Conservation (phyloP, 2,113 vertebrate species). For the Apodemus speciosus region DNA sequence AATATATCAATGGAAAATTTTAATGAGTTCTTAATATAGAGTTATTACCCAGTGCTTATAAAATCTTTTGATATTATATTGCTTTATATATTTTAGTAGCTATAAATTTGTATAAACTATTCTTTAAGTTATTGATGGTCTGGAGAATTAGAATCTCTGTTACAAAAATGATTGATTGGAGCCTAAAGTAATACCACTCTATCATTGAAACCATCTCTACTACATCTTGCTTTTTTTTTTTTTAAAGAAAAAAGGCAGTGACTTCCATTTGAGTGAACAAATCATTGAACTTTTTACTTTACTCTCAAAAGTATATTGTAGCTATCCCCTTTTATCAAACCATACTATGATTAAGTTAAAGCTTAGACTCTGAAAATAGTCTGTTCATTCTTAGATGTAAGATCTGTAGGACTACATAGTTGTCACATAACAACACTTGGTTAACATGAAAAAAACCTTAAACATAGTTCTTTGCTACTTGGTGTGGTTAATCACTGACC, state of each 20-base stretch:
- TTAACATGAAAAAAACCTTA: neutral
- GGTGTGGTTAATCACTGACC: neutral
- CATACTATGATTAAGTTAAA: neutral
- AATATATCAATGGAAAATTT: neutral
- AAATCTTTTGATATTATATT: neutral
- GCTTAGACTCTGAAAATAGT: neutral
- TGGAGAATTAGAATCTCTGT: neutral
- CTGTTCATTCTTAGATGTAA: neutral
- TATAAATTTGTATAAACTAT: neutral
- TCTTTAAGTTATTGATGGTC: neutral
- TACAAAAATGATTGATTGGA: neutral
- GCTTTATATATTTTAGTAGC: neutral
- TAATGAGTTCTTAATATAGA: neutral
- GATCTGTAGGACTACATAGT: neutral
- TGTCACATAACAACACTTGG: neutral
- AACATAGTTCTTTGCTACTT: neutral
- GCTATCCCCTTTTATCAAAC: neutral
- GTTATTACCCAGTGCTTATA: neutral
- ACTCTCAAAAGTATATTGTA: neutral
- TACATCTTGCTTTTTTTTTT: neutral
- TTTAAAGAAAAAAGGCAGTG: neutral
- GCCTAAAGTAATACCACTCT: neutral
- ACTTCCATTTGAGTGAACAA: neutral
- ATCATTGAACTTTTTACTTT: conserved; percentile 4
- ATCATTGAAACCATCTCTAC: neutral